These are phyloP conservation scores for Anastatus disparis DNA, from an alignment of 1,140 invertebrate species.

Conservation along the genomic window DNA sequence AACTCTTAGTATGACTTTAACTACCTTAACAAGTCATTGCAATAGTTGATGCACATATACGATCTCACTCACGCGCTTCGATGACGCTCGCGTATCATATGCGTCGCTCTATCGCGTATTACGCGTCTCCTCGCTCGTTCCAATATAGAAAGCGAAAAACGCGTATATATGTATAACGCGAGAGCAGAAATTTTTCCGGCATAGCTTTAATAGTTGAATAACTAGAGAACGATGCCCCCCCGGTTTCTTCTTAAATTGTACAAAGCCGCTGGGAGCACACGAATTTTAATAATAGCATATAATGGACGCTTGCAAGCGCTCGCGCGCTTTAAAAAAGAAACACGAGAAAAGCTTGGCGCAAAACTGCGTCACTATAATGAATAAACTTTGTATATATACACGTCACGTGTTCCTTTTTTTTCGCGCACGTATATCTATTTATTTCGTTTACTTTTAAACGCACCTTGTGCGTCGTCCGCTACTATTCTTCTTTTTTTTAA, in stretches of 20 bases:
- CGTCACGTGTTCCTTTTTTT: slow-evolving; percentile 16
- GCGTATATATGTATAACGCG: neutral
- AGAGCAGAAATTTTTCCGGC: slow-evolving; percentile 30
- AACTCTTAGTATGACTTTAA: no score
- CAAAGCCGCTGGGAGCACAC: no score
- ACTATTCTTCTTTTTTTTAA: no score
- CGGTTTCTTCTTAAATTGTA: no score
- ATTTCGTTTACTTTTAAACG: no score
- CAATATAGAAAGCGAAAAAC: no score
- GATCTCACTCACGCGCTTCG: no score
- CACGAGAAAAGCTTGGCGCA: slow-evolving; percentile 15
- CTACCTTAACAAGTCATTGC: no score
- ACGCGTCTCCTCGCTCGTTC: no score
- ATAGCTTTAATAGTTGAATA: slow-evolving; percentile 4
- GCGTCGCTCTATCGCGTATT: neutral
- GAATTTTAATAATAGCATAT: slow-evolving; percentile 44
- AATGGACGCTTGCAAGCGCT: slow-evolving; percentile 18
- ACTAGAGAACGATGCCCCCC: slow-evolving; percentile 23
- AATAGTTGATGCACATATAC: no score
- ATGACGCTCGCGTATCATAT: neutral
- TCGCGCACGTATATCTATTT: neutral
- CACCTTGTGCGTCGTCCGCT: no score
- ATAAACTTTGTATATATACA: no score
- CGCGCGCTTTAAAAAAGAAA: slow-evolving; percentile 20
- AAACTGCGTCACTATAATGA: slow-evolving; percentile 22